A percentile compares a stretch with the other conserved stretches of the same genome.
phyloP scores from a whole-genome alignment of 2,797 vertebrate species.

The Labroides dimidiatus region DNA sequence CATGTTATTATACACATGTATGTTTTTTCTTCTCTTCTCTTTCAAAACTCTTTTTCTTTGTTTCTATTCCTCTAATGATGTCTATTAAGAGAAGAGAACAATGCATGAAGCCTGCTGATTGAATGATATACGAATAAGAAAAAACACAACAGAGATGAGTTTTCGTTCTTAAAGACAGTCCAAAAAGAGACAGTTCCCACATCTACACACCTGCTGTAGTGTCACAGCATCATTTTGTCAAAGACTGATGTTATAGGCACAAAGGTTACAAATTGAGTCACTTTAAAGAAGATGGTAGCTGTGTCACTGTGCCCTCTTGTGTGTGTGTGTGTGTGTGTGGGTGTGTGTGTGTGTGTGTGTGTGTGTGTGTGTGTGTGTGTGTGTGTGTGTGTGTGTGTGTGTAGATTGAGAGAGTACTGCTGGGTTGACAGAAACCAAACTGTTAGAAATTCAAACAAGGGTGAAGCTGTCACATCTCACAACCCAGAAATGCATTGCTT shows the following conservation, averaged over 20 bases:
- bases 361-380: not conserved
- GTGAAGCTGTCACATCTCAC: slow-evolving; percentile 48
- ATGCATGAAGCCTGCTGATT: too few species aligned
- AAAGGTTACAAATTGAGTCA: slow-evolving; percentile 80
- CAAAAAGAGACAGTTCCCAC: not conserved
- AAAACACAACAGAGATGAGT: not conserved
- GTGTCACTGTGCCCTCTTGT: slow-evolving; percentile 41
- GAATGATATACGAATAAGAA: too few species aligned
- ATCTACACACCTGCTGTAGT: not conserved
- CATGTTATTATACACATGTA: too few species aligned
- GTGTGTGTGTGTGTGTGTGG: not conserved
- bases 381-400: slow-evolving; percentile 4
- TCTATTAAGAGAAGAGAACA: too few species aligned
- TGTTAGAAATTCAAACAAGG: slow-evolving; percentile 61
- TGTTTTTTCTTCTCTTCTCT: too few species aligned
- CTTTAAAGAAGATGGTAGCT: slow-evolving; percentile 50
- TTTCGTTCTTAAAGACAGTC: not conserved
- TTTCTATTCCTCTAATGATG: too few species aligned
- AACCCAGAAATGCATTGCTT: slow-evolving; percentile 25
- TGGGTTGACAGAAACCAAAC: slow-evolving; percentile 63
- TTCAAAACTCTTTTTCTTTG: too few species aligned
- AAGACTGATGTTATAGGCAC: slow-evolving; percentile 63
- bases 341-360: not conserved
- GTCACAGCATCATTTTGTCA: slow-evolving; percentile 53
- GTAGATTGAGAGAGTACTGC: slow-evolving; percentile 38